Percentiles rank a stretch among this genome's conserved stretches.
Conservation (phyloP, 2,888 invertebrate species). For the Andricus curvator region DNA sequence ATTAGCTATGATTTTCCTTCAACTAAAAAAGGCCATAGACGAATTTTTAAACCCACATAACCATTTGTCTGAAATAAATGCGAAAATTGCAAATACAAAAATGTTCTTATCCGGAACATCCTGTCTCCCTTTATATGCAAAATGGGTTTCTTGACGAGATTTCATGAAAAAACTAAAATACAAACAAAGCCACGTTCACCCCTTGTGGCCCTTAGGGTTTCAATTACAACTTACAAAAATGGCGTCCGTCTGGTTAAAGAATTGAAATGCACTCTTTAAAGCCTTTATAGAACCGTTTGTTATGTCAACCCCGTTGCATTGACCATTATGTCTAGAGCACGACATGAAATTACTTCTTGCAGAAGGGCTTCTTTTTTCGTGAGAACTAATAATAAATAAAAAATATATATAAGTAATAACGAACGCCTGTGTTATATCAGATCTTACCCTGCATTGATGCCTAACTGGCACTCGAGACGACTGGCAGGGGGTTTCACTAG, state of each 20-base stretch:
- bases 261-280: neutral
- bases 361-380: slow-evolving; percentile 36
- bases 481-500: slow-evolving; percentile 64
- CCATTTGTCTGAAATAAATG: no score
- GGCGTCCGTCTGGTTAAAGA: neutral
- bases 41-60: neutral
- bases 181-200: neutral
- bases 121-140: neutral
- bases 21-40: neutral
- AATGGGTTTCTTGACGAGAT: neutral
- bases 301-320: neutral
- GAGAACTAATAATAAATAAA: slow-evolving; percentile 40
- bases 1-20: neutral
- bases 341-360: slow-evolving; percentile 45
- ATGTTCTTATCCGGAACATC: neutral
- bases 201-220: neutral
- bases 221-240: neutral
- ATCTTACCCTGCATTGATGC: slow-evolving; percentile 71
- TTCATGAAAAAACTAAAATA: neutral
- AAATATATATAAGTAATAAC: slow-evolving; percentile 45
- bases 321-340: neutral
- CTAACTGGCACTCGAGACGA: slow-evolving; percentile 75
- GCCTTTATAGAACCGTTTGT: neutral
- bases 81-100: neutral
- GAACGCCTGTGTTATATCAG: slow-evolving; percentile 62